Evolutionary conservation across 2,888 invertebrate genomes (phyloP), one percentile per base, ranked within the genome.

Genomic region (Hemaris fuciformis): DNA sequence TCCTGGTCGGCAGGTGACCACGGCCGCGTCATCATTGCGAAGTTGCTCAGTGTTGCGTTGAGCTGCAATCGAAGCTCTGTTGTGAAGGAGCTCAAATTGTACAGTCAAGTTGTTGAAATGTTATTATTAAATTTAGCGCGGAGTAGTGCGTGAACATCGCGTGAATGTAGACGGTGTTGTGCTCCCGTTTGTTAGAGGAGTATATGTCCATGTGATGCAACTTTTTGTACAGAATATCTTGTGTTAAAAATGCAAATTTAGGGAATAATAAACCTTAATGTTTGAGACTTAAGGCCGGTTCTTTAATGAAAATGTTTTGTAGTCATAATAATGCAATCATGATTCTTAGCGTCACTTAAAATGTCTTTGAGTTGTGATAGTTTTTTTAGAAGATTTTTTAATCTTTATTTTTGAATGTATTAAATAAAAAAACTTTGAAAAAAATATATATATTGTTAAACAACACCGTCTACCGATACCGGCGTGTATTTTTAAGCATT

Each of bases 401-500:
- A 38, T 38, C 3, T 13, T 38, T 38, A n/a, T n/a, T n/a, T n/a
- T n/a, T n/a, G n/a, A n/a, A n/a, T n/a, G n/a, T n/a, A n/a, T n/a
- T n/a, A n/a, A n/a, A n/a, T n/a, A n/a, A n/a, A n/a, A n/a, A 38
- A 3, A 38, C 1, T 8, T 8, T 38, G 31, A 1, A 3, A 31
- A 10, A 31, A 27, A 15, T 25, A 25, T 23, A n/a, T 15, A n/a
- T 8, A 10, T 23, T 15, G 34, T 23, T 38, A 15, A 43, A 13
- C 20, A 15, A 8, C 41, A 41, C 13, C 25, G 48, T 53, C 48
- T 18, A 27, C 41, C 41, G 48, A 53, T 38, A 42, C 18, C 13
- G 25, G 18, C 5, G 18, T 53, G 8, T 62, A 63, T 64, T 66
- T 68, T 64, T 76, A 76, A 82, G 80, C 83, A 82, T 85, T 84